Conservation (phyloP, 2,888 invertebrate species). For the Dryococelus australis region DNA sequence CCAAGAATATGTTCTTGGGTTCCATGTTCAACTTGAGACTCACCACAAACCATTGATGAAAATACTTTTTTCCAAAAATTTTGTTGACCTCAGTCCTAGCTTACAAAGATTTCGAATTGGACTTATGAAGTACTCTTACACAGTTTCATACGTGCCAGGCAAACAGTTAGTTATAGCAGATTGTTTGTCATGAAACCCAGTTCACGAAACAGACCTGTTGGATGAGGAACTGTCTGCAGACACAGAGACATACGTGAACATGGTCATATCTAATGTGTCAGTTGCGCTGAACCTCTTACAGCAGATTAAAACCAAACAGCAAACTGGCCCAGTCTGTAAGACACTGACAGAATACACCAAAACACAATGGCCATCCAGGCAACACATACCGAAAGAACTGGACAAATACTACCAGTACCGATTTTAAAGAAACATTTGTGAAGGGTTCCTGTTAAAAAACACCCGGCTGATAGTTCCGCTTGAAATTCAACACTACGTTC, state of each 20-base stretch:
- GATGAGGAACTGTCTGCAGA: background rate
- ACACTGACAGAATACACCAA: background rate
- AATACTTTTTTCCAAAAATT: background rate
- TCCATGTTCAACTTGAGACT: background rate
- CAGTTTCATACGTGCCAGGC: background rate
- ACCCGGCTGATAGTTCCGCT: background rate
- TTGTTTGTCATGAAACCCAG: background rate
- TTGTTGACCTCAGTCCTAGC: background rate
- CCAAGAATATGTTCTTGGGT: background rate
- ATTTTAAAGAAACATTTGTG: background rate
- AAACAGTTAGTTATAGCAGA: background rate
- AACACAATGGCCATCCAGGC: background rate
- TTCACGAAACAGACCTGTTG: background rate
- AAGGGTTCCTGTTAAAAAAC: background rate
- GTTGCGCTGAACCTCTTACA: background rate
- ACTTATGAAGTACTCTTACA: background rate
- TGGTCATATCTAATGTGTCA: background rate
- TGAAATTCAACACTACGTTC: background rate
- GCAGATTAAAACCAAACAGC: background rate
- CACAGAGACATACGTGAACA: background rate
- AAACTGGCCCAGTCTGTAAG: background rate
- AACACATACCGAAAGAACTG: background rate
- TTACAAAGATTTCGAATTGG: background rate
- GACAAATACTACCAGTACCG: background rate
- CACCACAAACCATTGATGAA: background rate